Evolutionary conservation across 2,888 invertebrate species (phyloP).

Genomic region (Balanococcus diminutus): DNA sequence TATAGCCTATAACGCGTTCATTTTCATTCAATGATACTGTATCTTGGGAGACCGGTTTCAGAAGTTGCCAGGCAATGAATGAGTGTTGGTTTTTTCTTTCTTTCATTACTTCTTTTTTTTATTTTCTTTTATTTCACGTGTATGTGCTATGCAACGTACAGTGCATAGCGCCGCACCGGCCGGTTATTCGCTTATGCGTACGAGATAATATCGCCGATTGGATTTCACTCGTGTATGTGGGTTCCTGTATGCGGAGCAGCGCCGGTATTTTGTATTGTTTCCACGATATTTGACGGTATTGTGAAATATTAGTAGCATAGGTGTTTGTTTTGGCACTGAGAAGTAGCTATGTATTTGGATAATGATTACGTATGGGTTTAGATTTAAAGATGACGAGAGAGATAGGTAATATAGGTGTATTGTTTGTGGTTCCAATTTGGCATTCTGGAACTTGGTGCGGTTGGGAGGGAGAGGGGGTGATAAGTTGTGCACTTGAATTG

Average conservation of each 20-base stretch:
- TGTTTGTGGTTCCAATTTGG: neutral
- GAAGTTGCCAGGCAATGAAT: neutral
- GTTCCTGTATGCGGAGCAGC: neutral
- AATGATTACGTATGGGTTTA: neutral
- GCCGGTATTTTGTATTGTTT: neutral
- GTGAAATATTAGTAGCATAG: neutral
- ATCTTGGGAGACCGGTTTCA: constrained; percentile 12
- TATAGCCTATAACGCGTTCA: neutral
- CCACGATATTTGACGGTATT: neutral
- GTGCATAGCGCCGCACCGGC: neutral
- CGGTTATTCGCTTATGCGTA: constrained; percentile 5
- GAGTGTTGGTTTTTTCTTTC: neutral
- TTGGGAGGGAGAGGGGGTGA: neutral
- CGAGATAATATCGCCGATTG: neutral
- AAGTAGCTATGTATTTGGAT: neutral
- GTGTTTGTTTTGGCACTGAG: neutral
- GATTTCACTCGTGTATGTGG: neutral
- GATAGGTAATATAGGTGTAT: neutral
- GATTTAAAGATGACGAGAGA: too few relatives aligned
- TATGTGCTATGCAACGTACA: neutral
- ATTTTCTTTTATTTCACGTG: neutral
- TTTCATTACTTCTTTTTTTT: neutral
- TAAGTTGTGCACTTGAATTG: too few relatives aligned
- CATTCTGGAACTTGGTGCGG: neutral
- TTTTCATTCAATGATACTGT: constrained; percentile 12